These are phyloP conservation scores for Actenoides hombroni DNA, from an alignment of 2,113 vertebrate species.

Conservation along the genomic window DNA sequence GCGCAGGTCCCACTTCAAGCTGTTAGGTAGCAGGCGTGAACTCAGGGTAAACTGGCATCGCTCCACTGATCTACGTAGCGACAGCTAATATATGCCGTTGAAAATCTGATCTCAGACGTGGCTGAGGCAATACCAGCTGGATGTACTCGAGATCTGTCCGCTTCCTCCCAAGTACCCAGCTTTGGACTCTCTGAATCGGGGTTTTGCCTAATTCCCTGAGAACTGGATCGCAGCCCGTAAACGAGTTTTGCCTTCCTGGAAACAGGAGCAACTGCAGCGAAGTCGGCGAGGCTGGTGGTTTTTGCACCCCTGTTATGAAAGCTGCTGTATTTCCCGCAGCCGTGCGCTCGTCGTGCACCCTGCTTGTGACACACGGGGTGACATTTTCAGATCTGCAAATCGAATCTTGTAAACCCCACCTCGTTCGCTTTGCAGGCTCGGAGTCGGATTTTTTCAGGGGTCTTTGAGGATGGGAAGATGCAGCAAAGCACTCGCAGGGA, in stretches of 20 bases:
- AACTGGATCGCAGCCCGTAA: neutral
- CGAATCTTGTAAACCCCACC: neutral
- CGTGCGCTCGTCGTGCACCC: neutral
- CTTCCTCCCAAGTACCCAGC: neutral
- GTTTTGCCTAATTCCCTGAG: neutral
- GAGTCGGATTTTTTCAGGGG: neutral
- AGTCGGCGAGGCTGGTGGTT: neutral
- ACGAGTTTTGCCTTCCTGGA: constrained; percentile 20
- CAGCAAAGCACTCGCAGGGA: neutral
- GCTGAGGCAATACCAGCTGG: constrained; percentile 17
- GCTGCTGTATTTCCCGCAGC: neutral
- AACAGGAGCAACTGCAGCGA: neutral
- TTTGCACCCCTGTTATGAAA: neutral
- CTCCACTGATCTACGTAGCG: neutral
- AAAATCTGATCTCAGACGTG: neutral
- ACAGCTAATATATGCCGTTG: neutral
- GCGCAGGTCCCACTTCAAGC: neutral
- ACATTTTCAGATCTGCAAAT: neutral
- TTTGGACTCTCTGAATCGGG: neutral
- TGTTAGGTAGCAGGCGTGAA: constrained; percentile 38
- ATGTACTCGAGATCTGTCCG: neutral
- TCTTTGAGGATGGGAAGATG: neutral
- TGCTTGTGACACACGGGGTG: neutral
- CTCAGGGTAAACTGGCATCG: neutral
- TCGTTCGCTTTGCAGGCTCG: neutral